A percentile compares a stretch with the other conserved stretches of the same genome.
Evolutionary conservation across 2,888 invertebrate genomes (phyloP).

Genomic region (Lordiphosa andalusiaca): DNA sequence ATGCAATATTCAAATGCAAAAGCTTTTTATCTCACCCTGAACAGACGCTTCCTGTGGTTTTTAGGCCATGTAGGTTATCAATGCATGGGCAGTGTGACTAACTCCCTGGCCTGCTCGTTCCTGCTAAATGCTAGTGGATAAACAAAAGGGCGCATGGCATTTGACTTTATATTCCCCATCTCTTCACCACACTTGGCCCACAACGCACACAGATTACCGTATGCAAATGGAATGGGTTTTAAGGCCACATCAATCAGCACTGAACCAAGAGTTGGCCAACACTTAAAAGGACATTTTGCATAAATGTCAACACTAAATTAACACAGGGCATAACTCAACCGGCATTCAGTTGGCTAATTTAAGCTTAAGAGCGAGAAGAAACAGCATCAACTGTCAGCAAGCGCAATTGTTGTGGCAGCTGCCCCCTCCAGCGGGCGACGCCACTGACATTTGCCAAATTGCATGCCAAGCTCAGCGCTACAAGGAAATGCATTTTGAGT

Average conservation of each 20-base stretch:
- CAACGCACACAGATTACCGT: neutral
- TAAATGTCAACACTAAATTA: slow-evolving; percentile 68
- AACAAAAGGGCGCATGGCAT: slow-evolving; percentile 21
- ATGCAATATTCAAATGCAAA: neutral
- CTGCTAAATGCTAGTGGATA: slow-evolving; percentile 14
- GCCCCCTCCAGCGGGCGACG: slow-evolving; percentile 15
- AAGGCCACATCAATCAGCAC: slow-evolving; percentile 56
- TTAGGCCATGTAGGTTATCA: slow-evolving; percentile 15
- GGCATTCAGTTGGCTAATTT: slow-evolving; percentile 9
- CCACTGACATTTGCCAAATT: slow-evolving; percentile 45
- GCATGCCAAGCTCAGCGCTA: slow-evolving; percentile 22
- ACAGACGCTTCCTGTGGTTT: slow-evolving; percentile 4
- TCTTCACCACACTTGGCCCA: neutral
- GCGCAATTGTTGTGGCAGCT: slow-evolving; percentile 58
- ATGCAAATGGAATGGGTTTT: slow-evolving; percentile 5
- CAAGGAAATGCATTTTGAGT: slow-evolving; percentile 42
- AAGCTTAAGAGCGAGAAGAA: slow-evolving; percentile 17
- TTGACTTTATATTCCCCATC: slow-evolving; percentile 19
- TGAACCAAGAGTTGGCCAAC: slow-evolving; percentile 23
- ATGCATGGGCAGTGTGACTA: slow-evolving; percentile 17
- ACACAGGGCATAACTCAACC: slow-evolving; percentile 10
- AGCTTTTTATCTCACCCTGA: slow-evolving; percentile 16
- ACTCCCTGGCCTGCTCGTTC: slow-evolving; percentile 10
- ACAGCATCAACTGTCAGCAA: slow-evolving; percentile 48
- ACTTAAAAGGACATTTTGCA: slow-evolving; percentile 58